A percentile compares a stretch with the other conserved stretches of the same genome.
Conservation (phyloP, 2,888 invertebrate species). For the Plusia festucae region DNA sequence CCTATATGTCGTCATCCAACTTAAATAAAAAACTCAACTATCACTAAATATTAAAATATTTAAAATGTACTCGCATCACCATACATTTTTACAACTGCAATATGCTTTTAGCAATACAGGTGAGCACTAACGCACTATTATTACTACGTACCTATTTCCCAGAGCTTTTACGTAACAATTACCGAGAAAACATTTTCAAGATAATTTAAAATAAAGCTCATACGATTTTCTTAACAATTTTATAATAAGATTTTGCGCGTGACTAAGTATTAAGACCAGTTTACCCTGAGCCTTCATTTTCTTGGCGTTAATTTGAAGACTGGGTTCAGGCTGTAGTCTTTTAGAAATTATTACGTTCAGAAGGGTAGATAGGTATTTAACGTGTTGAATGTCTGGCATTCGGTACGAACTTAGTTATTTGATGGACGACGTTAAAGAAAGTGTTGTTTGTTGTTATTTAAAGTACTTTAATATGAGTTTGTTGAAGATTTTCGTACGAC, state of each 20-base stretch:
- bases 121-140: slow-evolving; percentile 18
- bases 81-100: slow-evolving; percentile 3
- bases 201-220: slow-evolving; percentile 35
- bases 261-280: not conserved
- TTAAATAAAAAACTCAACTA: not conserved
- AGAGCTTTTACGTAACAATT: slow-evolving; percentile 33
- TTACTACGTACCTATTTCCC: slow-evolving; percentile 22
- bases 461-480: not conserved
- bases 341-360: not conserved
- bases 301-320: fast-evolving
- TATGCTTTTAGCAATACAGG: slow-evolving; percentile 12
- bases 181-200: slow-evolving; percentile 23
- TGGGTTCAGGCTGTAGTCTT: not conserved
- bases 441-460: slow-evolving; percentile 1
- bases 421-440: not conserved
- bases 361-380: slow-evolving; percentile 8
- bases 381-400: slow-evolving; percentile 31
- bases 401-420: not conserved
- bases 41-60: not conserved
- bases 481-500: not conserved
- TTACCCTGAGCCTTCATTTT: slow-evolving; percentile 5
- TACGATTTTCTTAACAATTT: slow-evolving; percentile 40
- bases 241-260: slow-evolving; percentile 24
- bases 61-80: not conserved
- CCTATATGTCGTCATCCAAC: not conserved